Base-by-base conservation (phyloP, 2,113 vertebrate species). In the Microcebus ravelobensis region DNA sequence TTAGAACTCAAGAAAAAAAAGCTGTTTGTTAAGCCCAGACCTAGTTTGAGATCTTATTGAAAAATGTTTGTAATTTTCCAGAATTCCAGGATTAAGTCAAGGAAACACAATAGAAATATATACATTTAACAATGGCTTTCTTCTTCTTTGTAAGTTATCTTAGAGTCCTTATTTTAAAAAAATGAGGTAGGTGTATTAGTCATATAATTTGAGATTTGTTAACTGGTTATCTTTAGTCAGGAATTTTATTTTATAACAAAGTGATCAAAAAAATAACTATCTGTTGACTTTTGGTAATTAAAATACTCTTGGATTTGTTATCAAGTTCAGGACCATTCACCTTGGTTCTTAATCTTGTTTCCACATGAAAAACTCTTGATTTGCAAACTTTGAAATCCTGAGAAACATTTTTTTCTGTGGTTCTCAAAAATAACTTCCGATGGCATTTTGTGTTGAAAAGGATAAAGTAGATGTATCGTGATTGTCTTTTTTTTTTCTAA, bases 351-450 rank as follows among this genome's bases (percentile, higher is more conserved):
- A 74, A 27, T 67, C 23, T 86, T 82, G 25, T 79, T 94, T 90
- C 27, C 67, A 70, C 55, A 25, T 45, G n/a, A 94, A 21, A 36
- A 93, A n/a, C 7, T 97, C 15, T 74, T 1, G 45, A 10, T 31
- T 94, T 90, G 68, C 48, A 90, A 90, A 20, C n/a, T 74, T 97
- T 96, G 55, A 80, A 73, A 52, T 34, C 80, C 74, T 87, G 87
- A 82, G 42, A 92, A 97, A 73, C 50, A 39, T 83, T 48, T 96
- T 96, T 81, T 94, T 77, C n/a, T 90, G 27, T 96, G 77, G 80
- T 31, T 92, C 10, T 89, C 65, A 95, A 98, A 98, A 96, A 73
- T 70, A 83, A 96, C 84, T 96, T 31, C 14, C 91, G 76, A 93
- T 87, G 36, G 4, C 36, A 87, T 71, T 76, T 80, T 96, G 71